Base-by-base conservation (phyloP, 2,797 vertebrate species). In the Sebastes variabilis region DNA sequence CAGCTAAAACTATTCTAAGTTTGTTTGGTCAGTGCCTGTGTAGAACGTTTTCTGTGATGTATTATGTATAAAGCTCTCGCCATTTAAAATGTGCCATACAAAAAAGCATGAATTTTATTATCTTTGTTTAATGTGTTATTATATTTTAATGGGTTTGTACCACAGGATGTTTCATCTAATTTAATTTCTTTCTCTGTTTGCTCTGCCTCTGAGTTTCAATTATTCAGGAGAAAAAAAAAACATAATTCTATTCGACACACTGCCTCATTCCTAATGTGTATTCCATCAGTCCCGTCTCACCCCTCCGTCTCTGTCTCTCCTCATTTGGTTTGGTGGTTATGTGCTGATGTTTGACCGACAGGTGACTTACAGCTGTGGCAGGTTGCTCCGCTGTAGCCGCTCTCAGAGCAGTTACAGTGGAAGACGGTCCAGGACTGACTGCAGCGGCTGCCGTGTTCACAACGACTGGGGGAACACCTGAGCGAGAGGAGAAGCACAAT, bases 291-390 rank as follows among this genome's bases (percentile, higher is more conserved):
- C 5, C 54, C 2, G 3, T 29, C 27, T 11, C 22, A 8, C n/a
- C 46, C 24, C 66, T 27, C 32, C 18, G n/a, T 46, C 42, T 52
- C 18, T 20, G 30, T n/a, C 25, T 54, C 3, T 22, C 18, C 4
- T 30, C 8, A 4, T 30, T 14, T 22, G 2, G 22, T n/a, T 62
- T 24, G 2, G 6, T 22, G 58, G 6, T 62, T 16, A 4, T 54
- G 62, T 56, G 36, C 14, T 16, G 20, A 2, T 70, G 75, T 55
- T 52, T 66, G 62, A 66, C 49, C 20, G 55, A 76, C 67, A 11
- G 34, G 34, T n/a, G 76, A 94, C 94, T 93, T 18, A 95, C 94
- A 73, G 91, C 92, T 94, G 87, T 95, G 94, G 81, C 94, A 95
- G 76, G 93, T 95, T 1, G 93, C 91, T 32, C 94, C 92, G 9